phyloP scores from a whole-genome alignment of 1,140 invertebrate species.

The Amphibalanus amphitrite region DNA sequence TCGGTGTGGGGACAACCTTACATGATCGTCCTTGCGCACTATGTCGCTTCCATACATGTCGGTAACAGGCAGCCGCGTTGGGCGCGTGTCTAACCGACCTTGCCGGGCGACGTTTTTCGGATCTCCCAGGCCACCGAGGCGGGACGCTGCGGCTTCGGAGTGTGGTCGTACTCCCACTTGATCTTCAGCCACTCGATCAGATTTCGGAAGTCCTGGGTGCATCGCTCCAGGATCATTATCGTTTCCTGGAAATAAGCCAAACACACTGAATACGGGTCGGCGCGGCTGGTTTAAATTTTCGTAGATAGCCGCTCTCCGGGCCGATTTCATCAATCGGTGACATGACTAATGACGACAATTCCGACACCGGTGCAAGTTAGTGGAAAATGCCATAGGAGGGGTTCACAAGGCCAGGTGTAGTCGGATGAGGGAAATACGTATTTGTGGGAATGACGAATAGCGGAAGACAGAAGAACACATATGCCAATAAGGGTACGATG shows the following conservation, averaged over 20 bases:
- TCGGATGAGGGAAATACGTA: too few species aligned
- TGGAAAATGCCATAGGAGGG: constrained; percentile 9
- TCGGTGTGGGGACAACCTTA: too few species aligned
- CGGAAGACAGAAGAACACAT: too few species aligned
- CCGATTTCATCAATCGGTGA: constrained; percentile 11
- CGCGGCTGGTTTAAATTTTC: background rate
- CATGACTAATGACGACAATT: constrained; percentile 1
- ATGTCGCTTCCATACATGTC: too few species aligned
- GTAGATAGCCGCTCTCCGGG: background rate
- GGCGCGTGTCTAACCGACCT: too few species aligned
- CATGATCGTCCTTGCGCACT: too few species aligned
- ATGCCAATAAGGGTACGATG: too few species aligned
- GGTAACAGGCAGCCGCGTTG: too few species aligned
- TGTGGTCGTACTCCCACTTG: constrained; percentile 84
- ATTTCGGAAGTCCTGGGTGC: constrained; percentile 79
- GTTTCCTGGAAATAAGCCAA: constrained; percentile 51
- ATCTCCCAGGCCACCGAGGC: constrained; percentile 86
- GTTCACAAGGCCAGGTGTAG: too few species aligned
- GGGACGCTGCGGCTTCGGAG: constrained; percentile 59
- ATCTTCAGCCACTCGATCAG: constrained; percentile 79
- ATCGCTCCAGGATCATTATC: constrained; percentile 82
- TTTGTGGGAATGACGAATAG: too few species aligned
- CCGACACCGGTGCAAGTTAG: background rate
- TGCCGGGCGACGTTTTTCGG: constrained; percentile 67
- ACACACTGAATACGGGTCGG: background rate